Evolutionary conservation across 2,113 vertebrate genomes (phyloP), one percentile per base, ranked within the genome.

Genomic region (Craseonycteris thonglongyai): DNA sequence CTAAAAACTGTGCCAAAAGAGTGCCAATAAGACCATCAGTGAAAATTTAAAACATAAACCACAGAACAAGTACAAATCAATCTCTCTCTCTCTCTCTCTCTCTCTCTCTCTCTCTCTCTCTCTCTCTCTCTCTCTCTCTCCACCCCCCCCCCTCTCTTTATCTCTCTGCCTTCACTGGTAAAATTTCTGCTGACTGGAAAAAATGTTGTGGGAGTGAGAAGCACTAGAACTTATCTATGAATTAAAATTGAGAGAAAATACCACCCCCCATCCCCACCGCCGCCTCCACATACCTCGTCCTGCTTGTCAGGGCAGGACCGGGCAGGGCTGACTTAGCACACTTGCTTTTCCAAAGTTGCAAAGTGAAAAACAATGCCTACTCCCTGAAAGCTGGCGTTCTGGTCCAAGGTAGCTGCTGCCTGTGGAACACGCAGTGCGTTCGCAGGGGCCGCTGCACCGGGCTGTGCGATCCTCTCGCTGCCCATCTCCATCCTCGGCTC

Each of bases 171-270:
- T 45, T 65, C 54, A 54, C 49, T 51, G 33, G 56, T 79, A 66
- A 93, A 81, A 69, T 63, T 33, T 76, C 30, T 56, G 58, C 83
- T 90, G 59, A 90, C 40, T 51, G n/a, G 58, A 71, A 93, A 76
- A 86, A 47, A 49, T 26, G 63, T n/a, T 45, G 22, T 71, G 66
- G 76, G n/a, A 63, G 7, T 75, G 26, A 82, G 26, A 42, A 85
- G 51, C 33, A 38, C 35, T 90, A 28, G 71, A 80, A 87, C 35
- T 84, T 76, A 89, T 22, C 90, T 86, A 56, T 42, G 33, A 72
- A 54, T 45, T 72, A 56, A 24, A 80, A 30, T 82, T 9, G 71
- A 83, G 68, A 65, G 24, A 54, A 92, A 96, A 63, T 88, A 56
- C 30, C 35, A 58, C 76, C 26, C 21, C n/a, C 6, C 5, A n/a